These are phyloP conservation scores for Sciurus vulgaris DNA, from an alignment of 2,797 vertebrate genomes.

Conservation along the genomic window DNA sequence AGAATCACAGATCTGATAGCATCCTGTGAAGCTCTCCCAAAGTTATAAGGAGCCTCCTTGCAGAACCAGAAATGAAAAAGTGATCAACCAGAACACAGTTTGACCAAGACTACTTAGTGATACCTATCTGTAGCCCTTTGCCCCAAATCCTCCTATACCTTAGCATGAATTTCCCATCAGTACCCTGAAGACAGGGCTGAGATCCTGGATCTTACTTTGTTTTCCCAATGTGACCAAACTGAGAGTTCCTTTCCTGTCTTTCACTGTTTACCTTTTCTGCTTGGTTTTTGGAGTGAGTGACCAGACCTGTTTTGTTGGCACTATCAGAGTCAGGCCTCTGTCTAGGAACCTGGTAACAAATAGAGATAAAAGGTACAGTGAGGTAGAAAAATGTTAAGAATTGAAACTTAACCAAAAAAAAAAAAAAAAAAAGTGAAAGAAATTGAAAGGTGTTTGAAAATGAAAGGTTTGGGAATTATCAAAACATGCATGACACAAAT, in stretches of 20 bases:
- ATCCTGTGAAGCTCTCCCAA: not conserved
- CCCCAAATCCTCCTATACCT: not conserved
- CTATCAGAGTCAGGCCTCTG: not conserved
- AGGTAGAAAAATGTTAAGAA: not conserved
- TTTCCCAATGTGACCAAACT: not conserved
- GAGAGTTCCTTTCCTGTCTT: not conserved
- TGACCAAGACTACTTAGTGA: not conserved
- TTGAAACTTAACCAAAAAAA: not conserved
- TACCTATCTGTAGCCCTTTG: not conserved
- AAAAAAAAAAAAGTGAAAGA: too few species aligned
- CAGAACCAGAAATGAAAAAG: not conserved
- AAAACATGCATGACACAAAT: slow-evolving; percentile 5
- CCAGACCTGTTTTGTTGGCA: not conserved
- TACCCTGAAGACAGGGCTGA: not conserved
- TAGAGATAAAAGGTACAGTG: not conserved
- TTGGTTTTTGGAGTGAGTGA: not conserved
- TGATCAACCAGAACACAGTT: not conserved
- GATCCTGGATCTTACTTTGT: not conserved
- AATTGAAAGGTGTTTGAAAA: not conserved
- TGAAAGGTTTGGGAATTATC: not conserved
- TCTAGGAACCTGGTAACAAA: not conserved
- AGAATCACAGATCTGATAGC: not conserved
- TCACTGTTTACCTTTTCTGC: not conserved
- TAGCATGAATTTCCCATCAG: too few species aligned
- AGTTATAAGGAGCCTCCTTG: not conserved